Evolutionary conservation across 2,113 vertebrate genomes (phyloP), one percentile per base, ranked within the genome.

Genomic region (Cochlearius cochlearius): DNA sequence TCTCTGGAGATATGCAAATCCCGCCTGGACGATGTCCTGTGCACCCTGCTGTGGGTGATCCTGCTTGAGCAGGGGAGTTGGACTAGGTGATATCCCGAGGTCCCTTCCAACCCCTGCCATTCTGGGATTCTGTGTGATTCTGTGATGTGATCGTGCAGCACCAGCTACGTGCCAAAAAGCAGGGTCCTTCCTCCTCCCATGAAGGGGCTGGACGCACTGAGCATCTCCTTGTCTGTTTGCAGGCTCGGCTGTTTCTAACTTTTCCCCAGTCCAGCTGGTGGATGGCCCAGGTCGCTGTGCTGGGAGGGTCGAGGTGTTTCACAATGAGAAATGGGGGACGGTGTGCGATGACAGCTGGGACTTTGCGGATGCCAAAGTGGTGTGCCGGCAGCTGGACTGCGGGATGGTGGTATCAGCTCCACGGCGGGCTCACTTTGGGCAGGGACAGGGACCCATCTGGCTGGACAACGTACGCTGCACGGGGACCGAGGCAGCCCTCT

Each of bases 381-480:
- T 97, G 14, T 98, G 97, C 60, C 75, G n/a, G 23, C 93, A 97
- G 41, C 73, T 97, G 77, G 88, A 12, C 43, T 98, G 97, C 2
- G 97, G 97, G 16, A 8, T 5, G 17, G 91, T 39, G 11, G 5
- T 96, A 2, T 19, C 29, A 0, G 85, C 90, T 16, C 68, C 55
- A 0, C 22, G 4, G 1, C 39, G 49, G 8, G 92, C 95, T 38
- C n/a, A 17, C 18, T 97, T 94, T 3, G 88, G 96, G 6, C 36
- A 15, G 11, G 97, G 96, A 8, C 7, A 23, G 9, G 94, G 79
- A 5, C 83, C 66, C 66, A 95, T 97, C 79, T 95, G 94, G 92
- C 41, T 96, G 53, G 78, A 83, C 1, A 15, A 92, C 0, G 45
- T 96, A 27, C 18, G 10, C 17, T 98, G 97, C 58, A 29, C 3